Evolutionary conservation across 2,888 invertebrate species (phyloP), one percentile per base, ranked within the genome.

Genomic region (Aleiodes alternator): DNA sequence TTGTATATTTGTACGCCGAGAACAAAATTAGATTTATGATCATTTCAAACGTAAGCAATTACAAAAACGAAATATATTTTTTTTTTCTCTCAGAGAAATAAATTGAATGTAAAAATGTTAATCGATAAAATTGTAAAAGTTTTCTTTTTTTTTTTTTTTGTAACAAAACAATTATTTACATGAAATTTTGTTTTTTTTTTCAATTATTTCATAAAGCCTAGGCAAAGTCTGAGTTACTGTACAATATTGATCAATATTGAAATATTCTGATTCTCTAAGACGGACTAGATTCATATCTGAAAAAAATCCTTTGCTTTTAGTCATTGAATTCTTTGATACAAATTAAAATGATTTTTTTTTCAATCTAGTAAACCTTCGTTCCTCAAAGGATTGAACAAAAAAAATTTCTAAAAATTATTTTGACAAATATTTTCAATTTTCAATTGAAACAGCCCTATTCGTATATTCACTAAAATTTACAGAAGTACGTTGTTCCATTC

Each of bases 1-100:
- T 57, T 66, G 66, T 68, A 75, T 68, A 75, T 64, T 75, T 75
- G 70, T 75, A 69, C 61, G 69, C 55, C 64, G 48, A 43, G 38
- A 75, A 73, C 43, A 69, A 16, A 75, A 70, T 70, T 43, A 64
- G 71, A 71, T 56, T 71, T 38, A 57, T 43, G 48, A 38, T 16
- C 11, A 38, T 50, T 73, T 56, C 48, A 38, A 64, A 64, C 9
- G 61, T 12, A 38, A 38, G 61, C 5, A 71, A 73, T 55, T 38
- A 43, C n/a, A 68, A 51, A 64, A 64, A 74, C 57, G 11, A 70
- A 57, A 34, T 3, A 14, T 6, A 14, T 51, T 34, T 43, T 16
- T 31, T 69, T 53, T 69, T n/a, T 53, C 29, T 31, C 43, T 61
- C 16, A 61, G 11, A 43, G 43, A 43, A 43, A 43, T 43, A 43